Evolutionary conservation across 2,113 vertebrate genomes (phyloP).

Genomic region (Brachyhypopomus occidentalis): DNA sequence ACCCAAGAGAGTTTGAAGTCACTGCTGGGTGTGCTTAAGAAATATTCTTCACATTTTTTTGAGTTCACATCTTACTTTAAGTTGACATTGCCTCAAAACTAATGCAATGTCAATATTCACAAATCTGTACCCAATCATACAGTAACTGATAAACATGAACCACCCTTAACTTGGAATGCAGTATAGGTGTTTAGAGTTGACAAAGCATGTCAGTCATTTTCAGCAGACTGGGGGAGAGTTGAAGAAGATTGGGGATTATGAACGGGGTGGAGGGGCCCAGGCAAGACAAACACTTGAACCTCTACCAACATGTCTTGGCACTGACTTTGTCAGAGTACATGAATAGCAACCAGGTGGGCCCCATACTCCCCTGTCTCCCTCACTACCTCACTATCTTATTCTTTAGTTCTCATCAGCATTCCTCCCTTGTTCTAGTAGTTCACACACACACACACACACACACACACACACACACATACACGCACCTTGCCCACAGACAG

Average conservation of each 20-base stretch:
- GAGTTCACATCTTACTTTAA: not conserved
- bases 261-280: slow-evolving; percentile 13
- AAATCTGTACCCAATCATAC: not conserved
- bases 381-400: slow-evolving; percentile 20
- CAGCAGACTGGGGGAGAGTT: not conserved
- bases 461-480: slow-evolving; percentile 3
- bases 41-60: not conserved
- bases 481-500: slow-evolving; percentile 6
- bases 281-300: slow-evolving; percentile 37
- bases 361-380: slow-evolving; percentile 26
- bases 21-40: not conserved
- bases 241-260: slow-evolving; percentile 23
- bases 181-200: slow-evolving; percentile 49
- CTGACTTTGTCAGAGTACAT: slow-evolving; percentile 35
- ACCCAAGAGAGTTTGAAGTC: not conserved
- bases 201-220: slow-evolving; percentile 48
- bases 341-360: not conserved
- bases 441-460: slow-evolving; percentile 15
- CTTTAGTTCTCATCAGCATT: slow-evolving; percentile 28
- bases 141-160: slow-evolving; percentile 7
- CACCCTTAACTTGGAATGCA: slow-evolving; percentile 55
- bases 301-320: slow-evolving; percentile 39
- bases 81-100: not conserved
- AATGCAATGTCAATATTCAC: slow-evolving; percentile 28
- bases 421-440: slow-evolving; percentile 28